These are phyloP conservation scores for Gopherus flavomarginatus DNA, from an alignment of 2,113 vertebrate genomes.

Conservation along the genomic window DNA sequence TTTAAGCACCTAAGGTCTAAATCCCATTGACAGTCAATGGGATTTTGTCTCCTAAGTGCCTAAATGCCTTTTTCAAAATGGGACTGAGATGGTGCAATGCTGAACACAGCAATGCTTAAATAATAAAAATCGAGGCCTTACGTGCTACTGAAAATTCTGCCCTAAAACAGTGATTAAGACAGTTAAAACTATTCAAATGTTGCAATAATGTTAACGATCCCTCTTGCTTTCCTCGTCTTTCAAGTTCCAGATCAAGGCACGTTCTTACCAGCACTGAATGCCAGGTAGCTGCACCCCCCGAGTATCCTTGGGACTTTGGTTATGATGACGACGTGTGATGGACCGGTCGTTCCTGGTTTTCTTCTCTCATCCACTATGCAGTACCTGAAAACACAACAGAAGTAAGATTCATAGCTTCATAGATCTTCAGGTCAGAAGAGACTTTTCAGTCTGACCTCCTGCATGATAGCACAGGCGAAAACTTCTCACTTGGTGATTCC, in stretches of 20 bases:
- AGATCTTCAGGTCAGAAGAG: neutral
- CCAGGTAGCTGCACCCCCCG: constrained; percentile 61
- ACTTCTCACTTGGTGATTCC: neutral
- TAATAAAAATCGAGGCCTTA: neutral
- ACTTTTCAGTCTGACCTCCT: neutral
- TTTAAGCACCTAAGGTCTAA: neutral
- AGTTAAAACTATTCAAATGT: neutral
- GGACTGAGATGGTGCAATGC: neutral
- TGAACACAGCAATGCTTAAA: too few species aligned
- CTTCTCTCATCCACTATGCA: neutral
- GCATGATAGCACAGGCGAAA: neutral
- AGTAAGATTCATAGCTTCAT: neutral
- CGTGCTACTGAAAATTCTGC: neutral
- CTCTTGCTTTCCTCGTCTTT: neutral
- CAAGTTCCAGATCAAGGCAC: rapidly evolving
- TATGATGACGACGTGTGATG: constrained; percentile 14
- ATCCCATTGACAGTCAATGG: neutral
- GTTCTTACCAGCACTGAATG: constrained; percentile 33
- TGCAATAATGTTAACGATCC: neutral
- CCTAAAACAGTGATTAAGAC: neutral
- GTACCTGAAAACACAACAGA: neutral
- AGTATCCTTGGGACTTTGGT: constrained; percentile 51
- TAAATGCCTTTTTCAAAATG: neutral
- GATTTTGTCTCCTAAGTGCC: neutral
- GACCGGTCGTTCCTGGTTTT: neutral